These are phyloP conservation scores for Ephialtes manifestator DNA, from an alignment of 2,888 invertebrate species.

Conservation along the genomic window DNA sequence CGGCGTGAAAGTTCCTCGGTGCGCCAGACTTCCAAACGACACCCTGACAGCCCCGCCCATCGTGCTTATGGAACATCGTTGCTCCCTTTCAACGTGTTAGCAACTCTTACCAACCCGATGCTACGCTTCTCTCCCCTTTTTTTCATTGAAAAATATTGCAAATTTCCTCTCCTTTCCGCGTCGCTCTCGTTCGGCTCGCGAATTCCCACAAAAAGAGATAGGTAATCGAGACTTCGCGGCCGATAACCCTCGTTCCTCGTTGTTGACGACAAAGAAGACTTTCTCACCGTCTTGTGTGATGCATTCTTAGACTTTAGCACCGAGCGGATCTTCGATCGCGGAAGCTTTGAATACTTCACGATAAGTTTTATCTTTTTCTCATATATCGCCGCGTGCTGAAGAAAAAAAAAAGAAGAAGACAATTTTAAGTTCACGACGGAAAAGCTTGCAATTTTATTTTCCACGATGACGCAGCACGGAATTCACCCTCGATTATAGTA, in stretches of 20 bases:
- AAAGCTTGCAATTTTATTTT: neutral
- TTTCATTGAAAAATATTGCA: constrained; percentile 80
- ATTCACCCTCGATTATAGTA: constrained; percentile 55
- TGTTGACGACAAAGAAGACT: constrained; percentile 43
- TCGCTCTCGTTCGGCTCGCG: constrained; percentile 27
- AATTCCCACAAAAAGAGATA: constrained; percentile 47
- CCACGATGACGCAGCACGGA: constrained; percentile 17
- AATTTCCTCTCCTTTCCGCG: constrained; percentile 75
- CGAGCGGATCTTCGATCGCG: constrained; percentile 9
- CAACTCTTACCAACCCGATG: neutral
- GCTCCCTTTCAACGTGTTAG: constrained; percentile 65
- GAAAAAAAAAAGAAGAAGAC: neutral
- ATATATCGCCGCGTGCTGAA: neutral
- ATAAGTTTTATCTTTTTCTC: constrained; percentile 29
- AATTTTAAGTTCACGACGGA: neutral
- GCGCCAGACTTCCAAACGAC: constrained; percentile 24
- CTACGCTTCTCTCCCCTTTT: constrained; percentile 16
- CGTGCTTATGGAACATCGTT: constrained; percentile 65
- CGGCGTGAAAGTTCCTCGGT: constrained; percentile 57
- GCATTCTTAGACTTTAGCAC: constrained; percentile 21
- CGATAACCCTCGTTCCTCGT: constrained; percentile 47
- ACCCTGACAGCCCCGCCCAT: constrained; percentile 29
- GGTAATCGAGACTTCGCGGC: constrained; percentile 43
- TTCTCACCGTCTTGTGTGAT: neutral
- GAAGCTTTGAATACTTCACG: constrained; percentile 4